Conservation (phyloP, 2,888 invertebrate genomes). For the Lycia hirtaria region DNA sequence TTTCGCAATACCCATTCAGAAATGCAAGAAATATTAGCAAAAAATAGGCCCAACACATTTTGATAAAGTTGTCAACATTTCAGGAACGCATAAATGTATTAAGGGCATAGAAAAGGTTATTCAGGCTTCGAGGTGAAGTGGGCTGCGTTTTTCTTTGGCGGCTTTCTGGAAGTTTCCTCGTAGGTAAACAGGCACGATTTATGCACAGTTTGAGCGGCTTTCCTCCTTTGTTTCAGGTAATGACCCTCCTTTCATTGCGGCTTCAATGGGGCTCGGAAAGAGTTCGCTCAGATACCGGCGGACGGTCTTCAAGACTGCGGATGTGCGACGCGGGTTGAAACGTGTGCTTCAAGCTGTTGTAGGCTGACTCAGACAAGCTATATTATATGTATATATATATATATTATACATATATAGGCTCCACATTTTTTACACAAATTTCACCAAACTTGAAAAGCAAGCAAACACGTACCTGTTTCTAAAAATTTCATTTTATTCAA, state of each 20-base stretch:
- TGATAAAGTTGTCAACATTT: too few relatives aligned
- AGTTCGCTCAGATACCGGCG: conserved; percentile 66
- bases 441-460: too few relatives aligned
- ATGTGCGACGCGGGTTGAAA: conserved; percentile 28
- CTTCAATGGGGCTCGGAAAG: conserved; percentile 76
- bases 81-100: conserved; percentile 55
- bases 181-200: conserved; percentile 82
- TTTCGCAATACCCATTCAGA: background rate
- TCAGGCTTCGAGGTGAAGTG: conserved; percentile 66
- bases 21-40: conserved; percentile 12
- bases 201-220: conserved; percentile 80
- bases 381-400: too few relatives aligned
- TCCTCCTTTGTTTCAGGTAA: conserved; percentile 83
- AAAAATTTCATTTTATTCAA: too few relatives aligned
- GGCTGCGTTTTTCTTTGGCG: conserved; percentile 79
- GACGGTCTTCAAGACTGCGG: conserved; percentile 32
- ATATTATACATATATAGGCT: too few relatives aligned
- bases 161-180: conserved; percentile 71
- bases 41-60: conserved; percentile 10
- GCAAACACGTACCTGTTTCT: too few relatives aligned
- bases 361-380: background rate
- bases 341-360: conserved; percentile 26
- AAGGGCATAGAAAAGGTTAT: conserved; percentile 62
- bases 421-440: too few relatives aligned
- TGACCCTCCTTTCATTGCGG: conserved; percentile 82